Conservation (phyloP, 2,797 vertebrate genomes). For the Poecilia wingei region DNA sequence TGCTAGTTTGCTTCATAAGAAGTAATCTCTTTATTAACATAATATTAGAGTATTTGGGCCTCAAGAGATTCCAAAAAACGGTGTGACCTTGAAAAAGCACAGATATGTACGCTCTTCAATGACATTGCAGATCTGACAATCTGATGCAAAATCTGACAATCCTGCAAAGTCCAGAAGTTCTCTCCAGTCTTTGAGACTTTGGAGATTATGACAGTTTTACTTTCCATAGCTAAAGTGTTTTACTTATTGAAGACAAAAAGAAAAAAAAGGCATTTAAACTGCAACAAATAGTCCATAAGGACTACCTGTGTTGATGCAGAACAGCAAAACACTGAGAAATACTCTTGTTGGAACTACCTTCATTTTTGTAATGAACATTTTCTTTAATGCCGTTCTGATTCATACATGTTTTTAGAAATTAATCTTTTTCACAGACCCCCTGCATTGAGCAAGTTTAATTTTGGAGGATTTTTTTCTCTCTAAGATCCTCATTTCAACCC, state of each 20-base stretch:
- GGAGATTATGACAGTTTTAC: neutral
- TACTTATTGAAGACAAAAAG: neutral
- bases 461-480: slow-evolving; percentile 27
- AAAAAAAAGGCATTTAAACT: neutral
- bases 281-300: neutral
- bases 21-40: neutral
- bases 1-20: neutral
- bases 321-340: neutral
- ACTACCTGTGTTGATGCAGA: neutral
- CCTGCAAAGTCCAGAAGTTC: neutral
- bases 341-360: neutral
- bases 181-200: neutral
- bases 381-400: neutral
- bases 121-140: neutral
- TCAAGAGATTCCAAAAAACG: neutral
- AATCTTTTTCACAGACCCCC: neutral
- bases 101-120: neutral
- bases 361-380: neutral
- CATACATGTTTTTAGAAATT: neutral
- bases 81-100: neutral
- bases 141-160: neutral
- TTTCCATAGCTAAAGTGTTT: neutral
- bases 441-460: slow-evolving; percentile 26
- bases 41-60: neutral
- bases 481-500: slow-evolving; percentile 55